Base-by-base conservation (phyloP, 2,888 invertebrate genomes). In the Abscondita cerata region DNA sequence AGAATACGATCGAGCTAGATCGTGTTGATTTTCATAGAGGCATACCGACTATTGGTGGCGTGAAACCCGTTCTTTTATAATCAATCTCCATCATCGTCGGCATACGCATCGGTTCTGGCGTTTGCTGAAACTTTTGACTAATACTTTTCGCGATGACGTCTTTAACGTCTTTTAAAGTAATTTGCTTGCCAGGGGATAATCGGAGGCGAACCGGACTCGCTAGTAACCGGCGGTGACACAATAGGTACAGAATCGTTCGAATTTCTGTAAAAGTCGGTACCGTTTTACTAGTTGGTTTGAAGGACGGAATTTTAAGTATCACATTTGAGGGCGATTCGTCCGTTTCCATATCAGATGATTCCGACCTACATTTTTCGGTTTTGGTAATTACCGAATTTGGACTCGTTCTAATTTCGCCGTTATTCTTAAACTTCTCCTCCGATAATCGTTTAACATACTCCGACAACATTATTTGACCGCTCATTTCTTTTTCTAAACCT, bases 241-340 rank as follows among this genome's bases (percentile, higher is more conserved):
- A 81, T 74, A 55, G 75, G 75, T 50, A 71, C 68, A 20, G 74
- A 64, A 44, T 73, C 73, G 57, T 71, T 59, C 25, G 73, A 68
- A 59, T 65, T 71, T 66, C 81, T 79, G 62, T 79, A 80, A 9
- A 81, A 75, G 70, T 82, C 83, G 62, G 82, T 81, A 69, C 83
- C 83, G 69, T 83, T 84, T 73, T 80, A 67, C 77, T 75, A 67
- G 78, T 76, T 72, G 93, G 92, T 81, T 89, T 90, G 83, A 92
- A 95, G 86, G 95, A 94, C 85, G 95, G 95, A 87, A 95, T 93
- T 85, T 93, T 93, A 76, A 95, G 88, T 82, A 95, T 93, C 82
- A 93, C 90, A 73, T 86, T 86, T 60, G 86, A 84, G 53, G 88
- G 86, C 63, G 85, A 83, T 66, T 90, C 89, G 65, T 79, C 78